Conservation (phyloP, 1,140 invertebrate genomes). For the Cephus cinctus region DNA sequence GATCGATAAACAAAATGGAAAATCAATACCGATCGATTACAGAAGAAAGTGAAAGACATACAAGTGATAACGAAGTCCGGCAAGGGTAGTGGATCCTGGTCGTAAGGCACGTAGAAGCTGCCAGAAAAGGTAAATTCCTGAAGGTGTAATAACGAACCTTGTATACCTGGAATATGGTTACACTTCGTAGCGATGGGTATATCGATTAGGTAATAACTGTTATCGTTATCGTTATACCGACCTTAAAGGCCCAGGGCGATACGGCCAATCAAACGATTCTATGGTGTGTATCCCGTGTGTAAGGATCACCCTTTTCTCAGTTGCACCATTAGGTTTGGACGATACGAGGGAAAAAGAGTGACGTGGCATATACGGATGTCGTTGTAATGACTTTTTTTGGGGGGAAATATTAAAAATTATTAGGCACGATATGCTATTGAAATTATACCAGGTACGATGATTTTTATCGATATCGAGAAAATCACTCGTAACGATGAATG, state of each 20-base stretch:
- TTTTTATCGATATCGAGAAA: no score
- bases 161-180: constrained; percentile 16
- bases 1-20: background rate
- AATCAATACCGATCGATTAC: background rate
- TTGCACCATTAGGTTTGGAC: background rate
- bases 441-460: background rate
- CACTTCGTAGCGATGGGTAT: constrained; percentile 16
- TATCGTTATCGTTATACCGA: constrained; percentile 35
- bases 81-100: background rate
- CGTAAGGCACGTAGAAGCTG: background rate
- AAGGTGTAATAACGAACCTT: constrained; percentile 22
- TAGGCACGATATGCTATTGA: background rate
- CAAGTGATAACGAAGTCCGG: background rate
- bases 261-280: constrained; percentile 29
- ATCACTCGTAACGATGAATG: no score
- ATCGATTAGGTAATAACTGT: constrained; percentile 34
- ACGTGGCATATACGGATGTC: no score
- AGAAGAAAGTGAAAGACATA: background rate
- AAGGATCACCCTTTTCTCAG: background rate
- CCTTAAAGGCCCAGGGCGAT: constrained; percentile 14
- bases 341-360: background rate
- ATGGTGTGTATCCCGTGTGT: background rate
- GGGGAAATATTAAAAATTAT: no score
- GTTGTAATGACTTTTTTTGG: no score
- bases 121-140: constrained; percentile 16